Conservation (phyloP, 1,140 invertebrate genomes). For the Heterodera schachtii region DNA sequence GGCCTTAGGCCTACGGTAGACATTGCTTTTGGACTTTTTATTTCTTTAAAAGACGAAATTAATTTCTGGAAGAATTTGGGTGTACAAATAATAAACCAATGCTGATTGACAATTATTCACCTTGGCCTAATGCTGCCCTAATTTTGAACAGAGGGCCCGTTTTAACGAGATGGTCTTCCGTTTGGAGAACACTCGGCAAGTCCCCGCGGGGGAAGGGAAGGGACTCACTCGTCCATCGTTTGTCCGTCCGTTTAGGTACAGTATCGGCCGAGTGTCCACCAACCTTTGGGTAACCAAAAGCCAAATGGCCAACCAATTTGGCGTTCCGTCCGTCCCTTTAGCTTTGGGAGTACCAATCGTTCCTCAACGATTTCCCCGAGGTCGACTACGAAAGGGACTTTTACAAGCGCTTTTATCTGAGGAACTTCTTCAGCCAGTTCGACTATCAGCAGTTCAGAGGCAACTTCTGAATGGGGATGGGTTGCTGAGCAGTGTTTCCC, state of each 20-base stretch:
- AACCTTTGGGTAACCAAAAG: slow-evolving; percentile 55
- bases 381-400: slow-evolving; percentile 60
- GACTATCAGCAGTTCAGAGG: slow-evolving; percentile 64
- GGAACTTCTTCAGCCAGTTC: slow-evolving; percentile 62
- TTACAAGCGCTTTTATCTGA: slow-evolving; percentile 59
- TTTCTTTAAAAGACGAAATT: background rate
- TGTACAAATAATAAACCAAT: too few species aligned
- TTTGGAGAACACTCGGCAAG: slow-evolving; percentile 55
- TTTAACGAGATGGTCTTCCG: slow-evolving; percentile 63
- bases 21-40: background rate
- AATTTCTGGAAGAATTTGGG: too few species aligned
- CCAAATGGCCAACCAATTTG: background rate
- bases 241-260: slow-evolving; percentile 39
- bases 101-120: too few species aligned
- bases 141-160: slow-evolving; percentile 26
- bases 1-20: too few species aligned
- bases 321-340: background rate
- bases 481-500: too few species aligned
- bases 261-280: slow-evolving; percentile 63
- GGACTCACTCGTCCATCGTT: background rate
- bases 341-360: slow-evolving; percentile 64
- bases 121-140: too few species aligned
- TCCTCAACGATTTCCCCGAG: slow-evolving; percentile 64
- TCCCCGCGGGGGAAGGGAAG: background rate
- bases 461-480: background rate